Evolutionary conservation across 1,140 invertebrate species (phyloP), one percentile per base, ranked within the genome.

Genomic region (Hypsibius dujardini): DNA sequence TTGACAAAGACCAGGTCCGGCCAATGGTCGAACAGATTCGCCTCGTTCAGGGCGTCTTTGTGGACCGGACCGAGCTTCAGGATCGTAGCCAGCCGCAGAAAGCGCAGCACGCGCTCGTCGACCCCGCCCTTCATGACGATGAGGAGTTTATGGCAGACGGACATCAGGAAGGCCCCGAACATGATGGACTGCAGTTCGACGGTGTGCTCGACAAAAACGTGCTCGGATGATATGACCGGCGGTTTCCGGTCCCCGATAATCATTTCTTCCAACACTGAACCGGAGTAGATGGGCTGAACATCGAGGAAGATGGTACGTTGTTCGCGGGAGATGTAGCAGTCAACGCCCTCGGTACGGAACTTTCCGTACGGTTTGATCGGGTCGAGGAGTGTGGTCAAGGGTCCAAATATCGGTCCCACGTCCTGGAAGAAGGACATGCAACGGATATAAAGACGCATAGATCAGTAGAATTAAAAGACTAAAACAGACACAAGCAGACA

Each of bases 131-230:
- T 67, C 12, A 45, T 67, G 12, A 67, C 62, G 12, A 67, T 7
- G 3, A 67, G 45, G 42, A 67, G 3, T 67, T 67, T 67, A 42
- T 67, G 62, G 42, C 62, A 67, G 12, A 45, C 62, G 3, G 62
- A 67, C 62, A 67, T 12, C 3, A 67, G 12, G 45, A 67, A 67
- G 42, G 62, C 62, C 12, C 62, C 42, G 42, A 67, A 67, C 62
- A 67, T 67, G 62, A 67, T 67, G 12, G 62, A 67, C 62, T 67
- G 62, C 42, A 67, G 42, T 42, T 67, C 62, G 12, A 67, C 62
- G 12, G 62, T 67, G 62, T 67, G 62, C 62, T 67, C 62, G 3
- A 67, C 62, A 42, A 67, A 67, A 3, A 67, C 62, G 42, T 67
- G 62, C 42, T 67, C 62, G 12, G 62, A 15, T 7, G 62, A 67